Evolutionary conservation across 2,113 vertebrate genomes (phyloP), one percentile per base, ranked within the genome.

Genomic region (Bujurquina vittata): DNA sequence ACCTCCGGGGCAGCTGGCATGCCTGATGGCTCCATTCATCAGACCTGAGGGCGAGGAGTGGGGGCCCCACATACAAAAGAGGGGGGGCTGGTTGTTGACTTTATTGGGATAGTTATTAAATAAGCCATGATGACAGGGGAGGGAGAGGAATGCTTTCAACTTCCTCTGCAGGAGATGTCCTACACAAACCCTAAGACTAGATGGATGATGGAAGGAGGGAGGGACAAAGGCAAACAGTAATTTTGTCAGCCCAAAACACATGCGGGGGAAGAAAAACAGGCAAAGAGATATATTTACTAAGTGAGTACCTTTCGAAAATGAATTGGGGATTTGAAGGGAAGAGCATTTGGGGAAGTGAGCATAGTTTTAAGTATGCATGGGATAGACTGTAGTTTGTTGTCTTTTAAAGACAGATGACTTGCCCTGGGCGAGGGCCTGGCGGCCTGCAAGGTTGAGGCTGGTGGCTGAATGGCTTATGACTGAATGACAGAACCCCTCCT

Each of bases 1-100:
- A 96, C 94, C 95, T 95, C 94, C 94, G 91, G 94, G 94, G 94
- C 95, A 96, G 94, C 95, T 95, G 95, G 93, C 93, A 93, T 90
- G 94, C 95, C 94, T 93, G 94, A 95, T 95, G 94, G 94, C 85
- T 84, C 89, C 93, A 92, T 95, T 95, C 93, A 95, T 95, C 94
- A 95, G 89, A 86, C 85, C 84, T 75, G 83, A 82, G 88, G 83
- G 84, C 18, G 56, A 88, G 85, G 81, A 81, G 60, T 86, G 67
- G 89, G 90, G 90, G 91, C 63, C 74, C 79, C 57, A 78, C 29
- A 74, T 87, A 84, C 74, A 83, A 74, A 56, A 67, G 59, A 15
- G 69, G 33, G 69, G 65, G 67, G 79, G 67, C 78, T 94, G 85
- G 90, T 93, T 92, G 89, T 94, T 90, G 91, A 93, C 93, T 95